These are phyloP conservation scores for Therioaphis trifolii DNA, from an alignment of 2,888 invertebrate genomes.

Conservation along the genomic window DNA sequence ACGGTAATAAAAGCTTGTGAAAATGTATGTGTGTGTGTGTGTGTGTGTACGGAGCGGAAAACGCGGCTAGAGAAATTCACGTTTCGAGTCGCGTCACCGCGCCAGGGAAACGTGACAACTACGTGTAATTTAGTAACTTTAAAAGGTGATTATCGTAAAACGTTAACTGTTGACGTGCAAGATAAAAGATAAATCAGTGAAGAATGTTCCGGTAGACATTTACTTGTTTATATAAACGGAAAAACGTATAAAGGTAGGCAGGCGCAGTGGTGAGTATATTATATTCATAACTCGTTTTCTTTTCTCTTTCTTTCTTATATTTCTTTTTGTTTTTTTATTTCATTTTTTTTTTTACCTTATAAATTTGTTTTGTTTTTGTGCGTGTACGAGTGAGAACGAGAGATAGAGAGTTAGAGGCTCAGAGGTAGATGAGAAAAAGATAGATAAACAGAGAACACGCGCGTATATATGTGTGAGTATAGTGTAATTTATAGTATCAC, in stretches of 20 bases:
- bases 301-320: conserved; percentile 25
- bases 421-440: not conserved
- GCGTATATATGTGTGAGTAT: conserved; percentile 7
- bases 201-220: conserved; percentile 59
- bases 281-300: conserved; percentile 63
- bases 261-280: conserved; percentile 45
- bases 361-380: conserved; percentile 61
- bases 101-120: conserved; percentile 35
- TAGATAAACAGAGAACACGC: not conserved
- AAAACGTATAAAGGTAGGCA: conserved; percentile 27
- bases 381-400: not conserved
- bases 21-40: not conserved
- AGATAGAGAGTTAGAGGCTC: not conserved
- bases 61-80: not conserved
- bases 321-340: not conserved
- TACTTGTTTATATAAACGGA: conserved; percentile 54
- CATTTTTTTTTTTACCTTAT: conserved; percentile 26
- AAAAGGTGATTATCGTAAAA: conserved; percentile 61
- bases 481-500: conserved; percentile 62
- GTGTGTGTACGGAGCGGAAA: not conserved
- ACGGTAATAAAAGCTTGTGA: not conserved
- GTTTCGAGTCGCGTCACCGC: conserved; percentile 2
- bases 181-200: conserved; percentile 60
- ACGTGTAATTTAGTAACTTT: conserved; percentile 57
- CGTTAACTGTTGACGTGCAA: conserved; percentile 60